These are phyloP conservation scores for Ispidina lecontei DNA, from an alignment of 2,797 vertebrate species.

Conservation along the genomic window DNA sequence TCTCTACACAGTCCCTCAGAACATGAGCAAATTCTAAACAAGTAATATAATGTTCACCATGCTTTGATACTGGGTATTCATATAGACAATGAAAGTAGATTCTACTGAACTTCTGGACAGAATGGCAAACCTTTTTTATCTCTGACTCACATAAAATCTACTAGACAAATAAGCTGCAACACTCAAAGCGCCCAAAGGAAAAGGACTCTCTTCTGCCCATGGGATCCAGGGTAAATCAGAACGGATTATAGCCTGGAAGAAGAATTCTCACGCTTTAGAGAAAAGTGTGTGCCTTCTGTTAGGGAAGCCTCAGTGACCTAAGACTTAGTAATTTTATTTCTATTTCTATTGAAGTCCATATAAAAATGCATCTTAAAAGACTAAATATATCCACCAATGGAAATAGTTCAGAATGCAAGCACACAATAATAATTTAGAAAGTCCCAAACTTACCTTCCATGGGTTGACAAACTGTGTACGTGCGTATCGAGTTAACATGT, in stretches of 20 bases:
- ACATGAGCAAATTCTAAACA: not conserved
- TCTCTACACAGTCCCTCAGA: not conserved
- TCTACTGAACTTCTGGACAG: not conserved
- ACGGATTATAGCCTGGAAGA: not conserved
- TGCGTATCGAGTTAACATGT: constrained; percentile 96
- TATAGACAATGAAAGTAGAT: not conserved
- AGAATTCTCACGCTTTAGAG: not conserved
- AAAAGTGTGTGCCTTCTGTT: not conserved
- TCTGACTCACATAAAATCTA: not conserved
- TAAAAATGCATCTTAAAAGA: not conserved
- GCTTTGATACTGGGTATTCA: not conserved
- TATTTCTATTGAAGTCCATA: not conserved
- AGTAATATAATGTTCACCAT: not conserved
- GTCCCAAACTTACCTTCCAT: constrained; percentile 86
- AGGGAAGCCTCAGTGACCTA: not conserved
- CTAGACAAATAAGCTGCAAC: not conserved
- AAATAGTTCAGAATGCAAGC: not conserved
- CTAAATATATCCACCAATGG: not conserved
- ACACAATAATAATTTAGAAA: not conserved
- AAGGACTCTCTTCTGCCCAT: not conserved
- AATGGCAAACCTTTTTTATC: not conserved
- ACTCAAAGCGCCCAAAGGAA: not conserved
- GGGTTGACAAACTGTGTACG: constrained; percentile 94
- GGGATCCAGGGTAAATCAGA: not conserved
- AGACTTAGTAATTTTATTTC: not conserved